Base-by-base conservation (phyloP, 2,113 vertebrate species). In the Picathartes gymnocephalus region DNA sequence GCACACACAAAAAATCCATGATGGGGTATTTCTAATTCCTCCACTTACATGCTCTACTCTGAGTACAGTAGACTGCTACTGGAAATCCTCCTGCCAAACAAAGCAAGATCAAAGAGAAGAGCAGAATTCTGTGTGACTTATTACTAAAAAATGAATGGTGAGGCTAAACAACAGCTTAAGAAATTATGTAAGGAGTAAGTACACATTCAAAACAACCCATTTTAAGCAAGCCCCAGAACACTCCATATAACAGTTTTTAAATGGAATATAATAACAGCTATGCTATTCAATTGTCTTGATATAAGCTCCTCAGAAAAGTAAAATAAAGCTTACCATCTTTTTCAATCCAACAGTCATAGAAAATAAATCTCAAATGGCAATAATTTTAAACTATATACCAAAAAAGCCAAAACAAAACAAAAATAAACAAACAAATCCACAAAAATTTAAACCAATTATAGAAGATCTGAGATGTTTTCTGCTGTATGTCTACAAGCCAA, bases 31-130 rank as follows among this genome's bases (percentile, higher is more conserved):
- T 89, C 35, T 72, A 87, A 81, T 73, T 90, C 51, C 22, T 58
- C 20, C 30, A 51, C 15, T 93, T 84, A 50, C 2, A 68, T 44
- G 17, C 5, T 47, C 9, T 61, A 31, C 25, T 62, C 15, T 65
- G 33, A 18, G 13, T 45, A 37, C 33, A 58, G 16, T 3, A 73
- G 19, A n/a, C 11, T 69, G 51, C 57, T 68, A 31, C 28, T 58
- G 48, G 84, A 64, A 81, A 80, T 86, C 78, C 39, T 80, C 37
- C 83, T 37, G 16, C 58, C 47, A 86, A 93, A 85, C 45, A 90
- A 81, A 18, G 13, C 15, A 50, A 51, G 21, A 93, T 85, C 70
- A 89, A 86, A 93, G 33, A 70, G n/a, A 56, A 95, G 14, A 85
- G 45, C 20, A 85, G 28, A 88, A 90, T 64, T 92, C 40, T 62